Evolutionary conservation across 2,797 vertebrate species (phyloP).

Genomic region (Onychomys torridus): DNA sequence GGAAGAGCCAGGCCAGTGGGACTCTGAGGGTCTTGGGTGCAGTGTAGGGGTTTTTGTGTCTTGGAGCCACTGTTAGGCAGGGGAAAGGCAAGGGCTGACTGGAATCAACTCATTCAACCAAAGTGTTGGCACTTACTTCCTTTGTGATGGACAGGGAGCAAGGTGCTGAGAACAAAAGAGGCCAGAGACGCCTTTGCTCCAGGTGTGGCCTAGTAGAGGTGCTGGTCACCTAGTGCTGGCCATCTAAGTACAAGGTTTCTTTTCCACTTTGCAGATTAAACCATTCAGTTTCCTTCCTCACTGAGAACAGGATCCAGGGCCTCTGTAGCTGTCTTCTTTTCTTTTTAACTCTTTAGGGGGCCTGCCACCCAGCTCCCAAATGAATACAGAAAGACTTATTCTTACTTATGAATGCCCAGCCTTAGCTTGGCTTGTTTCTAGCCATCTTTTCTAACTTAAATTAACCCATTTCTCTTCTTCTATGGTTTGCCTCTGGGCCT

Average conservation of each 20-base stretch:
- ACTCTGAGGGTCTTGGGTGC: not conserved
- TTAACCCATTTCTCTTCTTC: too few relatives aligned
- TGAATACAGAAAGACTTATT: too few relatives aligned
- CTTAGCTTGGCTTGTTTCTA: too few relatives aligned
- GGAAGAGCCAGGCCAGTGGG: not conserved
- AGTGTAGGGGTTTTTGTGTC: accelerated
- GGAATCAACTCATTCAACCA: not conserved
- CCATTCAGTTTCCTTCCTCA: not conserved
- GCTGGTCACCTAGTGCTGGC: not conserved
- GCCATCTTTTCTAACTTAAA: too few relatives aligned
- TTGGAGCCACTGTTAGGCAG: not conserved
- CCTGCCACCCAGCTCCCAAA: too few relatives aligned
- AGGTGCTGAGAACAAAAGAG: not conserved
- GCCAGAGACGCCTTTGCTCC: not conserved
- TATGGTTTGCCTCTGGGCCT: too few relatives aligned
- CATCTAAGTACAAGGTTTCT: not conserved
- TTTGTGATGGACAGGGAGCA: not conserved
- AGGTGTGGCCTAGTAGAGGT: too few relatives aligned
- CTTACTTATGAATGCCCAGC: too few relatives aligned
- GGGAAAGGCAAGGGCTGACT: not conserved
- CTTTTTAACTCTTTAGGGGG: too few relatives aligned
- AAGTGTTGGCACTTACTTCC: not conserved
- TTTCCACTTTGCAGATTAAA: not conserved
- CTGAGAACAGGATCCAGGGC: not conserved
- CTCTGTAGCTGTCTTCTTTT: too few relatives aligned